Conservation (phyloP, 2,797 vertebrate genomes). For the Microcaecilia unicolor region DNA sequence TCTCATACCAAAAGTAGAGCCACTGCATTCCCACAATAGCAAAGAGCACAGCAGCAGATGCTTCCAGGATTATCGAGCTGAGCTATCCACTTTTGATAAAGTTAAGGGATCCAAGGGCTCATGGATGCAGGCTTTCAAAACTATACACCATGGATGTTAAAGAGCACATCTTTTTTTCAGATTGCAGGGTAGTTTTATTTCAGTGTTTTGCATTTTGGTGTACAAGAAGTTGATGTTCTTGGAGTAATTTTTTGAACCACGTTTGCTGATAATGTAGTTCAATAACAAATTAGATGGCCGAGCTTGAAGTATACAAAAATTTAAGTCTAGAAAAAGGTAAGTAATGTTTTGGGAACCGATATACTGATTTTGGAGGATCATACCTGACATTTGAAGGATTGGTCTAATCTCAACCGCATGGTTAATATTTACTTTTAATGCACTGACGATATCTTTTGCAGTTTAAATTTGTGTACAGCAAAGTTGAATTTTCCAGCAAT, state of each 20-base stretch:
- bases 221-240: conserved; percentile 30
- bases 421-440: conserved; percentile 4
- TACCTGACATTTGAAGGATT: too few relatives aligned
- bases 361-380: too few relatives aligned
- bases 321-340: conserved; percentile 90
- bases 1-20: conserved; percentile 42
- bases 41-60: conserved; percentile 43
- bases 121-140: conserved; percentile 17
- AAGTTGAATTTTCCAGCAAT: too few relatives aligned
- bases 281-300: conserved; percentile 77
- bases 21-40: conserved; percentile 34
- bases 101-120: conserved; percentile 23
- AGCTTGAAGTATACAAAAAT: conserved; percentile 92
- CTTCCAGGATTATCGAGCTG: conserved; percentile 21
- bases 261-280: conserved; percentile 45
- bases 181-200: conserved; percentile 24
- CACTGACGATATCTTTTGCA: not conserved
- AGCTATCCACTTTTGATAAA: conserved; percentile 17
- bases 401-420: too few relatives aligned
- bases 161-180: not conserved
- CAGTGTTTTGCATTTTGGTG: conserved; percentile 19
- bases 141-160: conserved; percentile 2
- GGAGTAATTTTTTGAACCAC: conserved; percentile 29
- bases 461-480: too few relatives aligned
- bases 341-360: conserved; percentile 31